A percentile compares a stretch with the other conserved stretches of the same genome.
Evolutionary conservation across 53 echinoderm and acorn worm species (phyloP).

Genomic region (Stichopus horrens): DNA sequence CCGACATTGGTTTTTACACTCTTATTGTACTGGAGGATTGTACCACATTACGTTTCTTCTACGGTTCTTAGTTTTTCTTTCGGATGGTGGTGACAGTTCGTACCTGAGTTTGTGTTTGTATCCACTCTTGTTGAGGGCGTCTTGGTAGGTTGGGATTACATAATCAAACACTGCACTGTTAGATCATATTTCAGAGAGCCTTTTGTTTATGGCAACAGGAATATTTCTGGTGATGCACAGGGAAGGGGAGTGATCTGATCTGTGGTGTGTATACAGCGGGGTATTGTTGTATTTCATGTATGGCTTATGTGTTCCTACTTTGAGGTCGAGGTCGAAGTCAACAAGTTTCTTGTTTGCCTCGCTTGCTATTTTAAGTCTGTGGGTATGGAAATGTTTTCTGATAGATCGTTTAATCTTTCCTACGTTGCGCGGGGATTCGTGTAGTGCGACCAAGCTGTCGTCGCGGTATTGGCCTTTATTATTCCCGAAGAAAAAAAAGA

Average conservation of each 20-base stretch:
- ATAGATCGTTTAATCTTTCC: not conserved
- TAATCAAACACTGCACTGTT: not conserved
- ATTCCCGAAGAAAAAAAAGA: too few species aligned
- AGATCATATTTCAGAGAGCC: conserved; percentile 3
- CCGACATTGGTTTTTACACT: conserved; percentile 10
- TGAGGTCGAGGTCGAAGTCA: too few species aligned
- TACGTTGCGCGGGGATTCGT: not conserved
- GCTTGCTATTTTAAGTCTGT: too few species aligned
- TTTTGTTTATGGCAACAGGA: conserved; percentile 2
- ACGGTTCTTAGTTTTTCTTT: not conserved
- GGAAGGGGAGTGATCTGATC: not conserved
- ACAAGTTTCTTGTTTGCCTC: too few species aligned
- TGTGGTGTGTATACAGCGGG: not conserved
- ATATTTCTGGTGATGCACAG: not conserved
- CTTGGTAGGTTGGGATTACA: not conserved
- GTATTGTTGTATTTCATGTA: too few species aligned
- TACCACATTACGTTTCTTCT: conserved; percentile 7
- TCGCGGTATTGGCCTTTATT: not conserved
- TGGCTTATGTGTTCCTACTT: too few species aligned
- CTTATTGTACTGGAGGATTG: not conserved
- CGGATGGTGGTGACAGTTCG: not conserved
- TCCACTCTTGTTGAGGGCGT: conserved; percentile 16
- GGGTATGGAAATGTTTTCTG: not conserved
- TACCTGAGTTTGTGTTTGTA: conserved; percentile 8
- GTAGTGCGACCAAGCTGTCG: not conserved